Conservation (phyloP, 1,140 invertebrate genomes). For the Dreissena polymorpha region DNA sequence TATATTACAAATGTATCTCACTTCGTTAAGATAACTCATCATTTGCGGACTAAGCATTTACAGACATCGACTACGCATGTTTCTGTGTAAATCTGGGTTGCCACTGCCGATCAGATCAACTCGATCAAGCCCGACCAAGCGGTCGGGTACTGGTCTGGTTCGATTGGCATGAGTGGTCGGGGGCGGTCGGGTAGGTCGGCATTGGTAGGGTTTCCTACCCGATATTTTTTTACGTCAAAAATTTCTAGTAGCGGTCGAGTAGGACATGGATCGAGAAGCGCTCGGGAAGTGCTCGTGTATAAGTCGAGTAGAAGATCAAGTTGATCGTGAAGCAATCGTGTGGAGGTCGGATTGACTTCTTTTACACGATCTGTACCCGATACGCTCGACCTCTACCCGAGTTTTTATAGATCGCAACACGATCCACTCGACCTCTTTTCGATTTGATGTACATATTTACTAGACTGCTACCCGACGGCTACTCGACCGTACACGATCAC, state of each 20-base stretch:
- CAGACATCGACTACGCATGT: too few relatives aligned
- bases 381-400: background rate
- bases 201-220: conserved; percentile 4
- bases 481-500: too few relatives aligned
- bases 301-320: conserved; percentile 8
- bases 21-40: too few relatives aligned
- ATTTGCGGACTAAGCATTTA: too few relatives aligned
- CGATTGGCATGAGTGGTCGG: conserved; percentile 10
- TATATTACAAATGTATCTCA: too few relatives aligned
- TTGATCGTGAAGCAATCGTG: background rate
- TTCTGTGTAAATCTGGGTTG: too few relatives aligned
- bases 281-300: background rate
- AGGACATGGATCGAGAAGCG: background rate
- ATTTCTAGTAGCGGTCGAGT: too few relatives aligned
- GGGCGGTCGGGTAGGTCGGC: background rate
- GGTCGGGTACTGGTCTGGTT: background rate
- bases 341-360: background rate
- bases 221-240: conserved; percentile 16
- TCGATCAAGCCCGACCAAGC: too few relatives aligned
- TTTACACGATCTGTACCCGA: background rate
- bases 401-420: background rate
- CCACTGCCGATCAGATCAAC: too few relatives aligned
- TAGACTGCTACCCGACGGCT: too few relatives aligned
- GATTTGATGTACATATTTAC: conserved; percentile 9
- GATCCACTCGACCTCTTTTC: conserved; percentile 5